Percentiles rank a stretch among this genome's conserved stretches.
Evolutionary conservation across 2,797 vertebrate genomes (phyloP).

Genomic region (Clamator glandarius): DNA sequence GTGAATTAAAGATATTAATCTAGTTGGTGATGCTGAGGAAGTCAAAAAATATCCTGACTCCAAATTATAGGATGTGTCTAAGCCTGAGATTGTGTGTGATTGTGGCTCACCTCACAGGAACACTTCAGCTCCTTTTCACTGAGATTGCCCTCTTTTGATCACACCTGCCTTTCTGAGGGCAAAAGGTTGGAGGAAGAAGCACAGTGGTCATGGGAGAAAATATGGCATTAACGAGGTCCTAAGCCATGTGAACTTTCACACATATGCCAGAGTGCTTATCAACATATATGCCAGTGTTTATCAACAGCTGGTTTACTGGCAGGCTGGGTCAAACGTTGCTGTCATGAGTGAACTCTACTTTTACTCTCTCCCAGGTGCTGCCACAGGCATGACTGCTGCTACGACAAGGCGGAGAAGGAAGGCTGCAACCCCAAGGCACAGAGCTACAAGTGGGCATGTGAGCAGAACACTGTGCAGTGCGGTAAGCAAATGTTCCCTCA

Average conservation of each 20-base stretch:
- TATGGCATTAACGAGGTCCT: background rate
- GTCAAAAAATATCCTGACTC: background rate
- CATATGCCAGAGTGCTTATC: background rate
- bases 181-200: background rate
- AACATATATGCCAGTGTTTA: too few species aligned
- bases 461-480: slow-evolving; percentile 79
- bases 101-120: rapidly evolving
- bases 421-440: slow-evolving; percentile 84
- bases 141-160: background rate
- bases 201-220: background rate
- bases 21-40: background rate
- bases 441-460: slow-evolving; percentile 85
- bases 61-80: background rate
- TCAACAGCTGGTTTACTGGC: background rate
- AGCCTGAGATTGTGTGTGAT: background rate
- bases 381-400: slow-evolving; percentile 90
- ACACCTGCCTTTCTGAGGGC: background rate
- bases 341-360: background rate
- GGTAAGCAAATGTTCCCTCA: slow-evolving; percentile 71
- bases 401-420: slow-evolving; percentile 81
- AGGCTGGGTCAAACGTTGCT: background rate
- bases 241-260: background rate
- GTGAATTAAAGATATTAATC: background rate
- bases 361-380: slow-evolving; percentile 83
- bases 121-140: background rate